Percentiles rank a stretch among this genome's conserved stretches.
Conservation (phyloP, 2,113 vertebrate genomes). For the Phyllopteryx taeniolatus region DNA sequence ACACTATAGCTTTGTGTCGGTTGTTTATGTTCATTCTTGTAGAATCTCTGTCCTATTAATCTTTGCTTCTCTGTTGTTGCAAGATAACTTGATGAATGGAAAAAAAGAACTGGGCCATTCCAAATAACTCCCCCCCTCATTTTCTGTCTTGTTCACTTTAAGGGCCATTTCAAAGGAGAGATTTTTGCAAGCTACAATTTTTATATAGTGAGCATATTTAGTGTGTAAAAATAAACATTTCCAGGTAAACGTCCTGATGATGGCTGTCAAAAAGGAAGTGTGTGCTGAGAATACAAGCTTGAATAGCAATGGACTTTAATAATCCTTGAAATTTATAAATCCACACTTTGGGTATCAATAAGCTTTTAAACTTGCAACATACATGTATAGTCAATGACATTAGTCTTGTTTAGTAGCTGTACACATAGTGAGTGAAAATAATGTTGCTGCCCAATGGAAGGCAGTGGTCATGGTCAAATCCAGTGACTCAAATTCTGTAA, state of each 20-base stretch:
- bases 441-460: background rate
- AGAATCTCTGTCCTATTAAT: slow-evolving; percentile 21
- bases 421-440: background rate
- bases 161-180: slow-evolving; percentile 29
- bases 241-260: slow-evolving; percentile 17
- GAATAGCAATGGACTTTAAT: slow-evolving; percentile 7
- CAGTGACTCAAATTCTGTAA: background rate
- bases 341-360: background rate
- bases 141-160: slow-evolving; percentile 42
- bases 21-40: slow-evolving; percentile 40
- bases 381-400: background rate
- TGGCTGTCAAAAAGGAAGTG: slow-evolving; percentile 15
- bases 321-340: background rate
- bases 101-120: slow-evolving; percentile 30
- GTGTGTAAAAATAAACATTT: slow-evolving; percentile 4
- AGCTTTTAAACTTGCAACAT: background rate
- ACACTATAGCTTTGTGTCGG: slow-evolving; percentile 24
- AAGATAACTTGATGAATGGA: slow-evolving; percentile 36
- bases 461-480: background rate
- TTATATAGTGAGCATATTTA: slow-evolving; percentile 6
- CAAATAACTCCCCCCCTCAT: slow-evolving; percentile 43
- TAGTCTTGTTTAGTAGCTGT: background rate
- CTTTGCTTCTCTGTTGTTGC: slow-evolving; percentile 13
- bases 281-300: background rate
- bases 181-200: slow-evolving; percentile 29